These are phyloP conservation scores for Apomyelois bistriatella DNA, from an alignment of 2,888 invertebrate species.

Conservation along the genomic window DNA sequence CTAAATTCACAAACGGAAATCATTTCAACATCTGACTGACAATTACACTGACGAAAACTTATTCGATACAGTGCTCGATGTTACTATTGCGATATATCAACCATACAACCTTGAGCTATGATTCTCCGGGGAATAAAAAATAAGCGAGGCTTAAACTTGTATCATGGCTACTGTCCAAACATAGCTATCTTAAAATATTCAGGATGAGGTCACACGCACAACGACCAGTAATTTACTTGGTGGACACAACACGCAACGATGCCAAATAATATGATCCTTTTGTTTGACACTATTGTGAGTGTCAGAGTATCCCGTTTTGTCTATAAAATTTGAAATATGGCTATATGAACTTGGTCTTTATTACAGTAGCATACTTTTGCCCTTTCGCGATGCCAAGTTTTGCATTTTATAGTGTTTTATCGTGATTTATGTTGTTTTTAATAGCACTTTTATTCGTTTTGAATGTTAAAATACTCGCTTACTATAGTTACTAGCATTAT, in stretches of 20 bases:
- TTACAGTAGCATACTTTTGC: background rate
- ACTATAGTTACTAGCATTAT: too few relatives aligned
- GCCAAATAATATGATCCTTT: slow-evolving; percentile 31
- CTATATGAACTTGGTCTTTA: background rate
- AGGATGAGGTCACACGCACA: slow-evolving; percentile 61
- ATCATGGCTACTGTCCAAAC: slow-evolving; percentile 38
- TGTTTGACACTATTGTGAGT: slow-evolving; percentile 13
- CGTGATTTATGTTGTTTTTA: background rate
- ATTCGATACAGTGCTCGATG: background rate
- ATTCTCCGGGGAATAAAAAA: slow-evolving; percentile 36
- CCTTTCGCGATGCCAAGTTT: slow-evolving; percentile 11
- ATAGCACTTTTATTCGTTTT: background rate
- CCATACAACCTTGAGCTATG: background rate
- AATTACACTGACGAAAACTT: background rate
- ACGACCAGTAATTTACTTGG: slow-evolving; percentile 53
- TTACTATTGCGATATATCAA: background rate
- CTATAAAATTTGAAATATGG: slow-evolving; percentile 3
- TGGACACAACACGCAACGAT: slow-evolving; percentile 63
- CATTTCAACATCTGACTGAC: too few relatives aligned
- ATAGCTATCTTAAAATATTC: slow-evolving; percentile 61
- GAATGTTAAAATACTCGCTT: background rate
- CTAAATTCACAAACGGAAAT: too few relatives aligned
- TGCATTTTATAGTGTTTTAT: slow-evolving; percentile 1
- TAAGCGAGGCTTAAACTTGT: slow-evolving; percentile 33
- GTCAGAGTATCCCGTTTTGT: background rate